Conservation (phyloP, 2,888 invertebrate species). For the Halocaridina rubra region DNA sequence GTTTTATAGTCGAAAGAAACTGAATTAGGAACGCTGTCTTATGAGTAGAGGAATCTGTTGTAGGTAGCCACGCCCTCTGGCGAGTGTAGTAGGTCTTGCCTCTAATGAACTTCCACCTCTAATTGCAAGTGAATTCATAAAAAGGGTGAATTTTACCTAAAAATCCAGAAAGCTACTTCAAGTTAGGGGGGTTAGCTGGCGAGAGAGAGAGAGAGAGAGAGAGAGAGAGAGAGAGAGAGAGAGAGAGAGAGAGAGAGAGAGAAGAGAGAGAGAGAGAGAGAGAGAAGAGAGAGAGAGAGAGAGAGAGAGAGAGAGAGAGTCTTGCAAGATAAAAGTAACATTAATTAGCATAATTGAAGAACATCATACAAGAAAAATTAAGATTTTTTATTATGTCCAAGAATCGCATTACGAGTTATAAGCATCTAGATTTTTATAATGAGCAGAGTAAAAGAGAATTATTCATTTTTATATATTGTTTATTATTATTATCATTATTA, state of each 20-base stretch:
- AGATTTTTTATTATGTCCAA: too few relatives aligned
- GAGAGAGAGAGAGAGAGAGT: background rate
- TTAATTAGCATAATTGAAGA: too few relatives aligned
- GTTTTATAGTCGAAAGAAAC: background rate
- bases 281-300: background rate
- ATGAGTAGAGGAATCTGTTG: background rate
- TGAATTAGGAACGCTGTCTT: background rate
- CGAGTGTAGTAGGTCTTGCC: background rate
- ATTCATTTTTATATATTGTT: too few relatives aligned
- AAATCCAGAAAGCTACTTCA: conserved; percentile 44
- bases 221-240: conserved; percentile 5
- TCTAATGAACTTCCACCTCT: conserved; percentile 43
- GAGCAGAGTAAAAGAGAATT: too few relatives aligned
- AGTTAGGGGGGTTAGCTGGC: background rate
- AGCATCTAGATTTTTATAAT: too few relatives aligned
- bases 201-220: background rate
- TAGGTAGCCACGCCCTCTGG: background rate
- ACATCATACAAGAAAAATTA: too few relatives aligned
- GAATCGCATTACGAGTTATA: too few relatives aligned
- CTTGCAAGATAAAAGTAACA: too few relatives aligned
- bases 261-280: conserved; percentile 7
- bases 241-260: background rate
- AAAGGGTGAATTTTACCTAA: conserved; percentile 34
- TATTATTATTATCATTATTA: too few relatives aligned
- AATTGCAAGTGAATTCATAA: conserved; percentile 44